Evolutionary conservation across 2,113 vertebrate genomes (phyloP).

Genomic region (Silurus asotus): DNA sequence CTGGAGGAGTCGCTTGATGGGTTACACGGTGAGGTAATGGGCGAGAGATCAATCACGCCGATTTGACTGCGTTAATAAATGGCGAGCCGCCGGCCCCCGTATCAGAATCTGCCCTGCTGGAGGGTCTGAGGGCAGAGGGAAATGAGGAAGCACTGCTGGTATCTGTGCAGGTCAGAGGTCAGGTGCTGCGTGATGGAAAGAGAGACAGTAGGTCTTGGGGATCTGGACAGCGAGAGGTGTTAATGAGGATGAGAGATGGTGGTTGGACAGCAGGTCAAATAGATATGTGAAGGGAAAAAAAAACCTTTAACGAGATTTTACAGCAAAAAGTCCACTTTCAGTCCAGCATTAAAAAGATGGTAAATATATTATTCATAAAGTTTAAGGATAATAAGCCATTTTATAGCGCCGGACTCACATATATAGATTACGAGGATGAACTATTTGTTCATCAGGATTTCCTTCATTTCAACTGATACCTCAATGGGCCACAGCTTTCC

Average conservation of each 20-base stretch:
- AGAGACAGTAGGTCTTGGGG: not conserved
- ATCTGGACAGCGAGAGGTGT: not conserved
- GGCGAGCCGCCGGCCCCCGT: constrained; percentile 25
- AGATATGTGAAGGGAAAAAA: not conserved
- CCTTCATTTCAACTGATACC: too few relatives aligned
- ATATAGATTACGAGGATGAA: too few relatives aligned
- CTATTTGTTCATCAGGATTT: not conserved
- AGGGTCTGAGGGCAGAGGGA: constrained; percentile 29
- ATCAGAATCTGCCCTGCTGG: constrained; percentile 15
- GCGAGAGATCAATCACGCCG: constrained; percentile 43
- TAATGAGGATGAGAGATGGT: constrained; percentile 3
- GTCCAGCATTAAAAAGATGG: not conserved
- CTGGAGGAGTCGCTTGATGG: constrained; percentile 19
- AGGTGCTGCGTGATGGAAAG: not conserved
- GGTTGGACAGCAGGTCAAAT: not conserved
- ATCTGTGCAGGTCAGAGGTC: constrained; percentile 16
- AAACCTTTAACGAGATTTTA: not conserved
- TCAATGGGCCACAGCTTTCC: not conserved
- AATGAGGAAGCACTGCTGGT: not conserved
- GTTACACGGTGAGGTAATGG: constrained; percentile 19
- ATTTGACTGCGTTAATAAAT: constrained; percentile 41
- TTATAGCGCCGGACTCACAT: not conserved
- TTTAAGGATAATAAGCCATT: not conserved
- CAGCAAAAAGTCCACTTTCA: not conserved
- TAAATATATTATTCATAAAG: too few relatives aligned